phyloP scores from a whole-genome alignment of 2,113 vertebrate genomes.

The Nothoprocta perdicaria region DNA sequence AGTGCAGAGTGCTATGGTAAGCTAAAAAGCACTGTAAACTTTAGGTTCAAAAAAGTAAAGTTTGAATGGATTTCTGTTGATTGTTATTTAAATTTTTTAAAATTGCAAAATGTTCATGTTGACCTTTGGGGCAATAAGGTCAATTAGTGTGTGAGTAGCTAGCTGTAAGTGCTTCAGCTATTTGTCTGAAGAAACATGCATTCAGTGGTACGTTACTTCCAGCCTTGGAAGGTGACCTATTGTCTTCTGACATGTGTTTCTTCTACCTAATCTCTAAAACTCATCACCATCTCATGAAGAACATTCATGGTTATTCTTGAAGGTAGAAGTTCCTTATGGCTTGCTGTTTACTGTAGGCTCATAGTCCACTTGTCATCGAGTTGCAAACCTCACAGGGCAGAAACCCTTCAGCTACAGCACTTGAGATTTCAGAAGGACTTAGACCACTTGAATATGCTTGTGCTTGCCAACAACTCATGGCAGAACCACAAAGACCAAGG shows the following conservation, averaged over 20 bases:
- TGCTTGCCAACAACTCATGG: conserved; percentile 6
- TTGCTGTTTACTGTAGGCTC: neutral
- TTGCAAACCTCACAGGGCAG: neutral
- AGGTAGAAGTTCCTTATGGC: neutral
- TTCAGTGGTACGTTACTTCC: neutral
- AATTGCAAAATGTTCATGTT: neutral
- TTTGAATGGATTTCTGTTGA: neutral
- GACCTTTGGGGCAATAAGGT: neutral
- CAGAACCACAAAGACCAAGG: conserved; percentile 7
- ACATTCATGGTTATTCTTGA: neutral
- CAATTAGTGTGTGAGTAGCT: neutral
- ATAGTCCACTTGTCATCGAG: neutral
- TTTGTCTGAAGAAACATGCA: fast-evolving
- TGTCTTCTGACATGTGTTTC: fast-evolving
- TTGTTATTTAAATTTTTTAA: neutral
- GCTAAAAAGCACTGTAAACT: neutral
- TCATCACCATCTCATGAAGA: neutral
- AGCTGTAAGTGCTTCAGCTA: neutral
- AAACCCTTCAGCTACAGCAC: neutral
- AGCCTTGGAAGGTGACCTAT: neutral
- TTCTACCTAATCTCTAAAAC: neutral
- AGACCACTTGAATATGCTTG: neutral
- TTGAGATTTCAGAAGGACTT: neutral
- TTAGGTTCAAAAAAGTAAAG: neutral
- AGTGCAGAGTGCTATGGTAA: neutral